Base-by-base conservation (phyloP, 2,888 invertebrate genomes). In the Trissoscelio sp. region DNA sequence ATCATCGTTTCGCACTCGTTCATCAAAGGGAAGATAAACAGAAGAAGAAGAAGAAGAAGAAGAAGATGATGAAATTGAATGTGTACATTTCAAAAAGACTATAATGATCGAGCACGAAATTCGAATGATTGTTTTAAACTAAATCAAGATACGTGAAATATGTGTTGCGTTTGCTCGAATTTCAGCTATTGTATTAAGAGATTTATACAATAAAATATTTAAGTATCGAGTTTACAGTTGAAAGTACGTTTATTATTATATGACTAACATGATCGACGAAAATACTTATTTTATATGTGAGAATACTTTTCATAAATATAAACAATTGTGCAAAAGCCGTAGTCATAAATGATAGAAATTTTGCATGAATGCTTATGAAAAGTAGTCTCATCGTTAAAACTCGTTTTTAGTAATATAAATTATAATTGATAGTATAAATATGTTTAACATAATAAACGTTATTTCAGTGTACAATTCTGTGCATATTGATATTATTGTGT, bases 1-100 rank as follows among this genome's bases (percentile, higher is more conserved):
- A 37, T 60, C 78, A 69, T 60, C 69, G 34, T 75, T 82, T 82
- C 73, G 64, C 82, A 83, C 84, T 81, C 81, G 82, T 78, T 83
- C 79, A 74, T 82, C 31, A 67, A 24, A 28, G 9, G 18, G 44
- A 37, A 82, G 79, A 58, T n/a, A n/a, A n/a, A n/a, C n/a, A n/a
- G n/a, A 44, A 69, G 83, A 82, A 24, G 11, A 67, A 53, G 18
- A 37, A 37, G 81, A 80, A 58, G n/a, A n/a, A n/a, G n/a, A n/a
- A n/a, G n/a, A n/a, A n/a, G n/a, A n/a, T n/a, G 24, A 14, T 9
- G 28, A 16, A 37, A 58, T 48, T 12, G 28, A 69, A 48, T 39
- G 55, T 78, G 64, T 70, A 70, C 12, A 78, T 70, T 70, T 42
- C 16, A 53, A 42, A 48, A 66, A 31, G 20, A 42, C 5, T 1